Evolutionary conservation across 2,113 vertebrate species (phyloP).

Genomic region (Suricata suricatta): DNA sequence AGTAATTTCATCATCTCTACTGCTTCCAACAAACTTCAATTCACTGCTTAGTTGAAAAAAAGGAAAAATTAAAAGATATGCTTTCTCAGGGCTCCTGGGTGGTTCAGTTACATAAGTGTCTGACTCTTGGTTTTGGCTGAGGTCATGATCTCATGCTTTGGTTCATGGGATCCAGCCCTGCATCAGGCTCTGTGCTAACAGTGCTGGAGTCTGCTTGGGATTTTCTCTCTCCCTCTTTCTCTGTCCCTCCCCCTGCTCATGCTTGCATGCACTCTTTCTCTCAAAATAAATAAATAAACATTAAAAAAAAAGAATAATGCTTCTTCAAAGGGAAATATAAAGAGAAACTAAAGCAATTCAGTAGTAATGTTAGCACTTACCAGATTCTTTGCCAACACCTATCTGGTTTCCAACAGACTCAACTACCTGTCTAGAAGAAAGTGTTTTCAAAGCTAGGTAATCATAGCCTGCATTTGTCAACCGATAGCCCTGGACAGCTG

Average conservation of each 20-base stretch:
- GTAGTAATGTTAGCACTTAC: slow-evolving; percentile 77
- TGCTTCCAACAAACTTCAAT: not conserved
- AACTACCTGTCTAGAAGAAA: slow-evolving; percentile 93
- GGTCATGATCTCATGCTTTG: no score
- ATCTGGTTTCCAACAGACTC: slow-evolving; percentile 97
- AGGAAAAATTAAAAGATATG: slow-evolving; percentile 1
- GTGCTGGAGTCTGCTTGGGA: no score
- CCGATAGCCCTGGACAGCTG: slow-evolving; percentile 96
- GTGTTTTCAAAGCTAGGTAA: slow-evolving; percentile 95
- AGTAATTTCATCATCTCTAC: not conserved
- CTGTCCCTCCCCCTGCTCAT: no score
- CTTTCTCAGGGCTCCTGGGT: no score
- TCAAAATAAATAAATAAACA: no score
- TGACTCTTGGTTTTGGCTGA: no score
- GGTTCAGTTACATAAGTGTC: no score
- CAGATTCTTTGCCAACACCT: slow-evolving; percentile 99
- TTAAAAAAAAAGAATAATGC: not conserved
- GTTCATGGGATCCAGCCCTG: no score
- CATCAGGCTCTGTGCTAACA: no score
- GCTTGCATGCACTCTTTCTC: no score
- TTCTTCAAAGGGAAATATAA: slow-evolving; percentile 43
- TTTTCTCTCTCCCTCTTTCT: no score
- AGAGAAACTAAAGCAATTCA: slow-evolving; percentile 38
- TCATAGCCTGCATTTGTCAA: slow-evolving; percentile 96
- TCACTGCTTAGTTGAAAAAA: not conserved